Base-by-base conservation (phyloP, 1,140 invertebrate genomes). In the Atta cephalotes region DNA sequence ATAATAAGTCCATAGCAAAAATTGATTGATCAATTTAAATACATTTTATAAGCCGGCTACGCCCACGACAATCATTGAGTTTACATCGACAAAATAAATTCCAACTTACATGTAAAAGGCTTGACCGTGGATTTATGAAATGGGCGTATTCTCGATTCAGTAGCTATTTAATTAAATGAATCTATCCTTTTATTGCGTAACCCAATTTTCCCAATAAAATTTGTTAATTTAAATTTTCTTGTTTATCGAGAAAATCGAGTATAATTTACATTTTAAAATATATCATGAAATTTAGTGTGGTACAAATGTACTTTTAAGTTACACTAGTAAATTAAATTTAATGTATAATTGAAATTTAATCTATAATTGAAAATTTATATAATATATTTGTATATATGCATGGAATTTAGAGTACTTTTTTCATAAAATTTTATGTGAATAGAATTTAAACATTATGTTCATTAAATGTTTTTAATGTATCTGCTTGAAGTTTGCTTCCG, bases 11-110 rank as follows among this genome's bases (percentile, higher is more conserved):
- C 7, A 9, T 51, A 2, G 45, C 35, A 62, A 62, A 74, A 76
- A 85, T 39, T 51, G n/a, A 45, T 25, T 5, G 51, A 62, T 66
- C 79, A 49, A 66, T 88, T 81, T 82, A 76, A 87, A 51, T 10
- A 31, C 31, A n/a, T 85, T 85, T 78, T 21, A 51, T 70, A 35
- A 76, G 5, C 35, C 39, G 56, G 28, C 53, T 62, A 76, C 53
- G 58, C 80, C 70, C 80, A 63, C 4, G 5, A 62, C 28, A 62
- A 82, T 62, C 14, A 60, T 6, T 3, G 53, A 16, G 10, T 71
- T 71, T 28, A 49, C 45, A 18, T 14, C 9, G 9, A 28, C 70
- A 58, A 81, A 81, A 71, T 0, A 45, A 81, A 81, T 58, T 58
- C 3, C 35, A 21, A 25, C 35, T 81, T 81, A 71, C 79, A 58